Percentiles rank a stretch among this genome's conserved stretches.
These are phyloP conservation scores for Sebastes vulpes DNA, from an alignment of 2,797 vertebrate genomes.

Conservation along the genomic window DNA sequence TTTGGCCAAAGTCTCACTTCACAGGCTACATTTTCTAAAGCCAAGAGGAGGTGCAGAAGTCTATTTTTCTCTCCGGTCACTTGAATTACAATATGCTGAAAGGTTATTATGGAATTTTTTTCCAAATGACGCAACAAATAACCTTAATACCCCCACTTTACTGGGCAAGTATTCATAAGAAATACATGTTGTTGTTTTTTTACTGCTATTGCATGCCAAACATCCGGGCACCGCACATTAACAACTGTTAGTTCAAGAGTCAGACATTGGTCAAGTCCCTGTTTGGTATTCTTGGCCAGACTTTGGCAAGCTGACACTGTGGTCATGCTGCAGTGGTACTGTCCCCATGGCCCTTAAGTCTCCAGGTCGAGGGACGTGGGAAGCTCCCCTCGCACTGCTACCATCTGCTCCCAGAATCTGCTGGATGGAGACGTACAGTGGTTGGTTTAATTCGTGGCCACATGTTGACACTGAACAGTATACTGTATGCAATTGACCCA, in stretches of 20 bases:
- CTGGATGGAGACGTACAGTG: conserved; percentile 20
- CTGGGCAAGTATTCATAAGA: background rate
- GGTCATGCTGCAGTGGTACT: conserved; percentile 37
- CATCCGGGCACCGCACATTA: background rate
- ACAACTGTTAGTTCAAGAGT: conserved; percentile 41
- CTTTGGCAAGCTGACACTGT: conserved; percentile 31
- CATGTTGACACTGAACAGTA: conserved; percentile 33
- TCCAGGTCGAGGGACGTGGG: conserved; percentile 54
- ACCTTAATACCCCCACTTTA: background rate
- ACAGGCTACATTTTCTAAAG: background rate
- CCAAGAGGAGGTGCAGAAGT: background rate
- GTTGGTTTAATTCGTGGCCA: conserved; percentile 27
- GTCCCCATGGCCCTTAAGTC: conserved; percentile 38
- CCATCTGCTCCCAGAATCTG: conserved; percentile 31
- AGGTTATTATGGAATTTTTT: background rate
- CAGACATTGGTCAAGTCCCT: conserved; percentile 51
- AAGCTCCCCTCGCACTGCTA: conserved; percentile 24
- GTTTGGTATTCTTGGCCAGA: conserved; percentile 61
- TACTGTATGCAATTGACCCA: conserved; percentile 38
- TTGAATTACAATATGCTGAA: background rate
- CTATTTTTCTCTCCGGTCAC: background rate
- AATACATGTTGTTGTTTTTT: background rate
- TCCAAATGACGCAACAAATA: background rate
- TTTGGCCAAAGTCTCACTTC: background rate
- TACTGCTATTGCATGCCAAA: background rate